Base-by-base conservation (phyloP, 2,113 vertebrate genomes). In the Perognathus longimembris region DNA sequence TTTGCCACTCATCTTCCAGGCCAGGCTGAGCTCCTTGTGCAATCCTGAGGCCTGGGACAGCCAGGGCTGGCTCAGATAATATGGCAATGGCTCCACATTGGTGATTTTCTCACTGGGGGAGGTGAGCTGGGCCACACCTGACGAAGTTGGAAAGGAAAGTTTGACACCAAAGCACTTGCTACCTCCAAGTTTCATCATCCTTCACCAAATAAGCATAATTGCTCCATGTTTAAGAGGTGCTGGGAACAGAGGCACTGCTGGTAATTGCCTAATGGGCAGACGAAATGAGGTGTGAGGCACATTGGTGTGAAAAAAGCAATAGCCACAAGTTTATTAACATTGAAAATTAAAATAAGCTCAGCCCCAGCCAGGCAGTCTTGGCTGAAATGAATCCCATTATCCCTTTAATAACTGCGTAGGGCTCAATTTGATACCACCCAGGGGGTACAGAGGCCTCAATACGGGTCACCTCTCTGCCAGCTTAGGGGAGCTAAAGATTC, bases 301-400 rank as follows among this genome's bases (percentile, higher is more conserved):
- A 92, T 93, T 7, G 20, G 87, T 87, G 85, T 92, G 83, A 91
- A 94, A 88, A 95, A 96, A 94, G 95, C 92, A 85, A 77, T 88
- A 88, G 91, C 94, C 96, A 92, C 94, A 91, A 95, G 96, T 97
- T 95, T 96, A 97, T 96, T 96, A 97, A 96, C 96, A 95, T 57
- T 89, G 94, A 95, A 96, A 95, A 96, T 97, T 97, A 96, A 96
- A 97, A 94, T 93, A 93, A 95, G 95, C 92, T 36, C 1, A 0
- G 91, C 70, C 96, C 94, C 85, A 92, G 84, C 90, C 92, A 94
- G 89, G 87, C 92, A 91, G 84, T 73, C 93, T 95, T 94, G 38
- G 79, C 87, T 92, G 93, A 89, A 97, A 95, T 91, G 94, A 96
- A 95, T 96, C 95, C 95, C 91, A 97, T 97, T 96, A 97, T 95